These are phyloP conservation scores for Mus spretus DNA, from an alignment of 2,797 vertebrate species.

Conservation along the genomic window DNA sequence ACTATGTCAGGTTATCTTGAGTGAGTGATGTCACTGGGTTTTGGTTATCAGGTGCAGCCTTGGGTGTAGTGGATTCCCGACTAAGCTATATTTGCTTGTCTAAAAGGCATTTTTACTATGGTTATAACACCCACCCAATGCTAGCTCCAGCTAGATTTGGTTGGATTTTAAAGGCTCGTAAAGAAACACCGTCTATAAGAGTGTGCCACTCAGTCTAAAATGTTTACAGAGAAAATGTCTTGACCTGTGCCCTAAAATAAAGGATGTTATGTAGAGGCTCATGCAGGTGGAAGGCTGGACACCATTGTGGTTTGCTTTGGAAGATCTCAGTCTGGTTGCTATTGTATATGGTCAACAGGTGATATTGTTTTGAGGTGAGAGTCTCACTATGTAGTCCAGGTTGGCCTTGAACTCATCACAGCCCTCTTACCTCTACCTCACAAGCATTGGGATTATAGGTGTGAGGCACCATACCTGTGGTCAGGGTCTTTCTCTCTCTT, in stretches of 20 bases:
- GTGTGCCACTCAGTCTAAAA: neutral
- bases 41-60: neutral
- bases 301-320: neutral
- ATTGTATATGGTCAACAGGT: neutral
- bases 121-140: neutral
- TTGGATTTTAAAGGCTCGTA: neutral
- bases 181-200: neutral
- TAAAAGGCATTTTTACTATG: neutral
- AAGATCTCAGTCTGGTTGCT: neutral
- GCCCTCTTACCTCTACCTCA: neutral
- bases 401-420: neutral
- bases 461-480: neutral
- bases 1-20: neutral
- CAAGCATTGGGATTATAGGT: neutral
- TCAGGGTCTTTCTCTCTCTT: neutral
- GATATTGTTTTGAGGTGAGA: neutral
- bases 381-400: neutral
- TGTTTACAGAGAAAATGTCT: neutral
- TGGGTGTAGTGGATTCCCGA: neutral
- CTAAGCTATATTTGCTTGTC: neutral
- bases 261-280: rapidly evolving
- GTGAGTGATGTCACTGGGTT: neutral
- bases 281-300: neutral
- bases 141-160: neutral
- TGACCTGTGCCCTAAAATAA: neutral